phyloP scores from a whole-genome alignment of 1,140 invertebrate species.

The Solenopsis invicta region DNA sequence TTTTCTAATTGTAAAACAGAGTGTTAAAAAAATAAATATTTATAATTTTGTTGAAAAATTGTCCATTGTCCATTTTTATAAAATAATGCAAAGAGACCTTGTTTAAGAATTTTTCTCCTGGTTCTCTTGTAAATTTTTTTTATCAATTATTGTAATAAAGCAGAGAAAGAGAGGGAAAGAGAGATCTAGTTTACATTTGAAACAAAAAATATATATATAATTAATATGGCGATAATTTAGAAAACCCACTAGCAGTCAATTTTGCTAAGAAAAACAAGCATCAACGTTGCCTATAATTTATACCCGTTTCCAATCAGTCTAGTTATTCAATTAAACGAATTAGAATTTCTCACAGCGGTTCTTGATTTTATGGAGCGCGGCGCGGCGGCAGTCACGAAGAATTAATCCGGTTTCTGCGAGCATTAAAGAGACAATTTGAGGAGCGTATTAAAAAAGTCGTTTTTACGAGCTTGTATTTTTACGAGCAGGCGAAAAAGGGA shows the following conservation, averaged over 20 bases:
- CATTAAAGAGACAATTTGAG: conserved; percentile 39
- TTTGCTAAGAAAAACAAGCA: conserved; percentile 32
- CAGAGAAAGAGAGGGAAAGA: background rate
- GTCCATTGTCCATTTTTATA: background rate
- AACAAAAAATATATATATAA: conserved; percentile 22
- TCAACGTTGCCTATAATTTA: conserved; percentile 42
- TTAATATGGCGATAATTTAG: conserved; percentile 20
- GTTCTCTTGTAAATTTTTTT: background rate
- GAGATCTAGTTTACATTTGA: background rate
- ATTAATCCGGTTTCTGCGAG: conserved; percentile 10
- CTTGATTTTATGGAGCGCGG: conserved; percentile 12
- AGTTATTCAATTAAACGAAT: conserved; percentile 60
- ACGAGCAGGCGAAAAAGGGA: conserved; percentile 41
- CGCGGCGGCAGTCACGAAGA: background rate
- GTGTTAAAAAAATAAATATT: background rate
- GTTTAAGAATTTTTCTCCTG: background rate
- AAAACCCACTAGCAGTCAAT: conserved; percentile 10
- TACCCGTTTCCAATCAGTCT: background rate
- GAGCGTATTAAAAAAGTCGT: conserved; percentile 51
- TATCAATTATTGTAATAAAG: background rate
- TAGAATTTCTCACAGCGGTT: conserved; percentile 33
- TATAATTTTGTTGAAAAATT: conserved; percentile 3
- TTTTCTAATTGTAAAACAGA: background rate
- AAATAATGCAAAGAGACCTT: background rate
- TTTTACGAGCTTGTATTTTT: conserved; percentile 56